Evolutionary conservation across 2,113 vertebrate genomes (phyloP).

Genomic region (Eulemur macaco): DNA sequence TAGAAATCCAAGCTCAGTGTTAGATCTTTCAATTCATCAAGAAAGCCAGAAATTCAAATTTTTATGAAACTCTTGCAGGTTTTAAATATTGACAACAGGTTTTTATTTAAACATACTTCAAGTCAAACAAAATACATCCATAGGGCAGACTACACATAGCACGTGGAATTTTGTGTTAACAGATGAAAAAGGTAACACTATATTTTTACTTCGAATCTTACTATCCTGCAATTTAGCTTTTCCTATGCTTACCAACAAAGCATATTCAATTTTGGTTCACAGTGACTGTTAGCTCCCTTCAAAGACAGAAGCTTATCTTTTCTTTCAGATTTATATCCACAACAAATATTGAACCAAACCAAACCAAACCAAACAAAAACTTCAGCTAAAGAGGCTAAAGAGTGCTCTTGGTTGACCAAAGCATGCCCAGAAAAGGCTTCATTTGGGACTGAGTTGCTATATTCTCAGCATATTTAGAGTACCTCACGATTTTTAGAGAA

Average conservation of each 20-base stretch:
- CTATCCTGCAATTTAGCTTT: neutral
- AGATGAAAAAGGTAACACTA: neutral
- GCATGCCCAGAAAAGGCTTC: neutral
- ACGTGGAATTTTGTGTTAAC: neutral
- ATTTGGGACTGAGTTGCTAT: neutral
- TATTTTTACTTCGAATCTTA: conserved; percentile 25
- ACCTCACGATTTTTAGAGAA: neutral
- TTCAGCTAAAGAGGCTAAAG: neutral
- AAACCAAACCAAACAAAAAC: neutral
- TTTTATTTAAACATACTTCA: conserved; percentile 39
- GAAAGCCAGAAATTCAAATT: neutral
- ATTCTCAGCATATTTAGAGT: neutral
- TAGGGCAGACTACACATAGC: neutral
- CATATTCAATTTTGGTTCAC: neutral
- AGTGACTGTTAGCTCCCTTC: conserved; percentile 3
- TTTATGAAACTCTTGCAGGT: neutral
- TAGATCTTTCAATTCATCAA: neutral
- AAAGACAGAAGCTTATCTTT: neutral
- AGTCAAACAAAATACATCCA: conserved; percentile 27
- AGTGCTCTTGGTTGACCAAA: neutral
- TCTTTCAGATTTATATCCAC: neutral
- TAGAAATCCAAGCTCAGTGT: neutral
- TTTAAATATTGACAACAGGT: conserved; percentile 37
- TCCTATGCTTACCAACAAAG: neutral
- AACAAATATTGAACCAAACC: neutral